Conservation (phyloP, 2,113 vertebrate genomes). For the Physeter macrocephalus region DNA sequence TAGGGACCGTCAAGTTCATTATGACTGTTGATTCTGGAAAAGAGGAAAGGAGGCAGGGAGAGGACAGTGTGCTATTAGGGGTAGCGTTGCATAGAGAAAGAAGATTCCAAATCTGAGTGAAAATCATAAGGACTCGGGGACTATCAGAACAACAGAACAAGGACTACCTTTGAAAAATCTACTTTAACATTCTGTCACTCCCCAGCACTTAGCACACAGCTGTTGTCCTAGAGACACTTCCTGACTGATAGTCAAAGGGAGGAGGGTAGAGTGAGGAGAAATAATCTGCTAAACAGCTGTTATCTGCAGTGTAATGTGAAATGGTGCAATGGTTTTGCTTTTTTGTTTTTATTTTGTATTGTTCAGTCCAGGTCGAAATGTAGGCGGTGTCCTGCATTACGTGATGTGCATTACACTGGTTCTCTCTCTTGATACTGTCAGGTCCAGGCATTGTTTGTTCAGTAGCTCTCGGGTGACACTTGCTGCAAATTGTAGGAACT, state of each 20-base stretch:
- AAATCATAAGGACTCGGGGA: background rate
- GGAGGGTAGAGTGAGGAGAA: background rate
- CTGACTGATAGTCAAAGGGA: background rate
- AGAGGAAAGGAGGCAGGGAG: background rate
- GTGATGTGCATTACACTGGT: background rate
- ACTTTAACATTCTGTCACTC: background rate
- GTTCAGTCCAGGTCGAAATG: background rate
- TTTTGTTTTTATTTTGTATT: background rate
- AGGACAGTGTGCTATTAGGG: background rate
- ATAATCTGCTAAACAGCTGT: background rate
- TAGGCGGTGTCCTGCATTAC: background rate
- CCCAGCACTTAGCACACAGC: no score
- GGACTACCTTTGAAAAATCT: background rate
- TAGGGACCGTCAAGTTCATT: background rate
- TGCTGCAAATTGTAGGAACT: conserved; percentile 66
- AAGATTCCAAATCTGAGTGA: background rate
- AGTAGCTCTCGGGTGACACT: conserved; percentile 74
- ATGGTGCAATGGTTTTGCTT: background rate
- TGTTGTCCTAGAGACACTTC: background rate
- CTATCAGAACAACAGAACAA: background rate
- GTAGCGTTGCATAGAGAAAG: no score
- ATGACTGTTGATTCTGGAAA: background rate
- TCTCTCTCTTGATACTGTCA: background rate
- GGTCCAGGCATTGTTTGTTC: conserved; percentile 15
- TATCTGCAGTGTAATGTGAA: background rate